Base-by-base conservation (phyloP, 1,140 invertebrate species). In the Asobara japonica region DNA sequence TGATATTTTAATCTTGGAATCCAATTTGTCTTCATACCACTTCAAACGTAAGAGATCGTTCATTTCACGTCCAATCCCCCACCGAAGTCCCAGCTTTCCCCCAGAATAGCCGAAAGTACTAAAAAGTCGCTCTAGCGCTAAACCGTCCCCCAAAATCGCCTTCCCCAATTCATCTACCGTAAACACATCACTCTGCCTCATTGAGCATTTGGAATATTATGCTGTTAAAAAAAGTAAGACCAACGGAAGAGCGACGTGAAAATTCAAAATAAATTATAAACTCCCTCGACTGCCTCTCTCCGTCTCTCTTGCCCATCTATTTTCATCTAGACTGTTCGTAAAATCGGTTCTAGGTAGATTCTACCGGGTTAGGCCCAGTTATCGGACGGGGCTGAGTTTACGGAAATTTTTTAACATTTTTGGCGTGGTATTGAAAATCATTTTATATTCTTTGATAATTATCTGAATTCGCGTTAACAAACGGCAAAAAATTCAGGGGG, bases 281-380 rank as follows among this genome's bases (percentile, higher is more conserved):
- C 29, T 27, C 25, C 8, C 29, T 60, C 2, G 29, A 6, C 13
- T 25, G 56, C 51, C 3, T 29, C 11, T 65, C 61, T 18, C 13
- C 25, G 22, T 13, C 36, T 30, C 18, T 73, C 71, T 73, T 73
- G 64, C 74, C 18, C 74, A 62, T 83, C 82, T 86, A 85, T 85
- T 86, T 86, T 83, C 77, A 83, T 86, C 83, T 83, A 79, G 80
- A 31, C 80, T 81, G 20, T 56, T 56, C 78, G 78, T 73, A 67
- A 78, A 77, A 76, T 70, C n/a, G n/a, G 70, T 64, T 75, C 76
- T 76, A 51, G 74, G 78, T 78, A 75, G 73, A 56, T 6, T 22
- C 51, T 56, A 56, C 22, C 72, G n/a, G n/a, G n/a, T n/a, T n/a
- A n/a, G n/a, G n/a, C n/a, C n/a, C n/a, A n/a, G n/a, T n/a, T n/a